Base-by-base conservation (phyloP, 2,888 invertebrate species). In the Ophion ventricosus region DNA sequence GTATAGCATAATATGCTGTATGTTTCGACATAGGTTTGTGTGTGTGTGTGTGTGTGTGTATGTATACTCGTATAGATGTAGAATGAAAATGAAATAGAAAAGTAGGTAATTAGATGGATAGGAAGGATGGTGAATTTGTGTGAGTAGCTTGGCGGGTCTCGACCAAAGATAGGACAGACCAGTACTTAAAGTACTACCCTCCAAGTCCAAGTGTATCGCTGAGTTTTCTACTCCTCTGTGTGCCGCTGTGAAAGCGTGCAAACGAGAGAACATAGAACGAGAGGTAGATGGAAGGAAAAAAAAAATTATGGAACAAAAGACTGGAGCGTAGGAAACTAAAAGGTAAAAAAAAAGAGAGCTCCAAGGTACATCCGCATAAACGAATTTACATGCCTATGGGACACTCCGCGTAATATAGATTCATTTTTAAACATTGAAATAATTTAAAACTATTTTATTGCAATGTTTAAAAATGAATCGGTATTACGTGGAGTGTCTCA, bases 41-140 rank as follows among this genome's bases (percentile, higher is more conserved):
- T 40, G 8, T 14, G 11, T 49, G 4, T 43, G 14, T 43, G 1
- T 43, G 43, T 43, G 11, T n/a, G 29, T 10, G 29, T 40, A 49
- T 26, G 43, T 54, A 63, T 14, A 67, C 11, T 25, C 23, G 61
- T 40, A 4, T 26, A 49, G 20, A 54, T 49, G n/a, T 64, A 59
- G 20, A 78, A 64, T 25, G 11, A 79, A 75, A 81, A 80, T 77
- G 57, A 70, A 82, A 69, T 79, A 66, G 79, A 66, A 82, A 84
- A 84, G 82, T 82, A 64, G 79, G 66, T 82, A 84, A 75, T 70
- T 84, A 73, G 66, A 82, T 79, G 84, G 63, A 79, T 82, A 40
- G 82, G 29, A 61, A 43, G 10, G 75, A 70, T 26, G 84, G 59
- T 79, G 78, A 82, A 79, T 84, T 82, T 75, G 66, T 61, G 29